Evolutionary conservation across 2,888 invertebrate genomes (phyloP).

Genomic region (Ophion ventricosus): DNA sequence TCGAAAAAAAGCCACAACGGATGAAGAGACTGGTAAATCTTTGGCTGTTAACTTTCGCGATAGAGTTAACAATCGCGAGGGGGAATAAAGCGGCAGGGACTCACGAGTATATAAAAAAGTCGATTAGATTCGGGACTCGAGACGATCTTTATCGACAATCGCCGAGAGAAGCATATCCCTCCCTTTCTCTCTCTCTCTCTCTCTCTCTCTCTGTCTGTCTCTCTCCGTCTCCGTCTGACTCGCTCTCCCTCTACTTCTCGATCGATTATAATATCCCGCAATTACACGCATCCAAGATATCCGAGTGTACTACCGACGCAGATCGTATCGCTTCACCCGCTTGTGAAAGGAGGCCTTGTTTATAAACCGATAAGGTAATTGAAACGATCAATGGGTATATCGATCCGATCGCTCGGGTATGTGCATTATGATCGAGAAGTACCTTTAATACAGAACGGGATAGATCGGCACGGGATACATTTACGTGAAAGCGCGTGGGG

Average conservation of each 20-base stretch:
- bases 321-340: slow-evolving; percentile 48
- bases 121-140: slow-evolving; percentile 62
- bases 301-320: slow-evolving; percentile 10
- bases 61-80: slow-evolving; percentile 50
- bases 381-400: slow-evolving; percentile 62
- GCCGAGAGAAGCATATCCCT: not conserved
- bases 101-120: slow-evolving; percentile 36
- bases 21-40: slow-evolving; percentile 38
- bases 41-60: slow-evolving; percentile 29
- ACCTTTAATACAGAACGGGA: slow-evolving; percentile 35
- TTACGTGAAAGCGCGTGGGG: not conserved
- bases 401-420: slow-evolving; percentile 53
- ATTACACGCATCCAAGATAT: slow-evolving; percentile 53
- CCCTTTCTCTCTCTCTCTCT: slow-evolving; percentile 2
- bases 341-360: slow-evolving; percentile 59
- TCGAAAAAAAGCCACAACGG: slow-evolving; percentile 26
- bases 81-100: slow-evolving; percentile 1
- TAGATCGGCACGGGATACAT: slow-evolving; percentile 30
- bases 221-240: slow-evolving; percentile 9
- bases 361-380: slow-evolving; percentile 66
- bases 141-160: slow-evolving; percentile 59
- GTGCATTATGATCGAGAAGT: slow-evolving; percentile 44
- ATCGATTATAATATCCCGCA: slow-evolving; percentile 64
- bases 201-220: slow-evolving; percentile 10
- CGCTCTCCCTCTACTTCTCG: slow-evolving; percentile 25